These are phyloP conservation scores for Acanthiza pusilla DNA, from an alignment of 2,797 vertebrate species.

Conservation along the genomic window DNA sequence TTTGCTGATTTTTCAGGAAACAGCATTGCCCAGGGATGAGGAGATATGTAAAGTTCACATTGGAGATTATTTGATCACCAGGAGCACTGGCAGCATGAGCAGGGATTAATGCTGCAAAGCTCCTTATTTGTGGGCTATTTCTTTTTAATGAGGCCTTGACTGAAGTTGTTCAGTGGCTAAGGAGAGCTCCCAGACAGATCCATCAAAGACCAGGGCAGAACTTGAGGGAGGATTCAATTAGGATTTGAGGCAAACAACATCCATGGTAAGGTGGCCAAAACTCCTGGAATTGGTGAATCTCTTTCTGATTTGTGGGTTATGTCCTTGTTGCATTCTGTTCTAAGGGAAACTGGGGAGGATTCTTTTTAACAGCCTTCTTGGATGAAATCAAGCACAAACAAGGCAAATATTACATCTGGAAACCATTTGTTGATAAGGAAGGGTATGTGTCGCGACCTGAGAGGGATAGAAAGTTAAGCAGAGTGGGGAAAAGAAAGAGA, in stretches of 20 bases:
- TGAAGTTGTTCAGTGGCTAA: background rate
- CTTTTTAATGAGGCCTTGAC: background rate
- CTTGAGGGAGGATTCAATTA: rapidly evolving
- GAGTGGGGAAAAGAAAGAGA: background rate
- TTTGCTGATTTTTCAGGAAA: background rate
- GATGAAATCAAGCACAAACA: rapidly evolving
- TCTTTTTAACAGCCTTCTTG: background rate
- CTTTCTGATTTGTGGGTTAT: background rate
- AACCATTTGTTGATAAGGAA: background rate
- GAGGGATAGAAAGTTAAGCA: background rate
- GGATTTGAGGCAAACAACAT: background rate
- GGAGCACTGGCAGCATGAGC: background rate
- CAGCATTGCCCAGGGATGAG: background rate
- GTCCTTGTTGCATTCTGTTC: rapidly evolving
- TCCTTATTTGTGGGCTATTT: background rate
- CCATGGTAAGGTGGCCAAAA: background rate
- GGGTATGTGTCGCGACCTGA: background rate
- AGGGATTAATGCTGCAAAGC: background rate
- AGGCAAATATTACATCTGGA: background rate
- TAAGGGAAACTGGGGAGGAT: background rate
- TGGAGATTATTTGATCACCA: background rate
- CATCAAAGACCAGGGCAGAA: background rate
- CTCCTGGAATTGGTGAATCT: background rate
- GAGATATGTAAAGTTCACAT: background rate
- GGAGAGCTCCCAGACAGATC: background rate